Evolutionary conservation across 2,888 invertebrate species (phyloP).

Genomic region (Amphimallon solstitiale): DNA sequence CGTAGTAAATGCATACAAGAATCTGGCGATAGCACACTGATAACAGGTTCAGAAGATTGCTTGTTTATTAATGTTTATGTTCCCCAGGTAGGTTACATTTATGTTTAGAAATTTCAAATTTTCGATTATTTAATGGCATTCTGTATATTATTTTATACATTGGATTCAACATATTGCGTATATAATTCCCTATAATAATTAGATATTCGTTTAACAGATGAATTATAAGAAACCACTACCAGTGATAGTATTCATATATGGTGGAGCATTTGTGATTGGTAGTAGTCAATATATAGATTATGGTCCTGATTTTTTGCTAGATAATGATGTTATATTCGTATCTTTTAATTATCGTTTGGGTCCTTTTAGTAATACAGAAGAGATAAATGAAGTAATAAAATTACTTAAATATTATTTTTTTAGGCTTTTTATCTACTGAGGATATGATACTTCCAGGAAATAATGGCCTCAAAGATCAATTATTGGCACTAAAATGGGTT

Average conservation of each 20-base stretch:
- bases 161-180: background rate
- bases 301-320: background rate
- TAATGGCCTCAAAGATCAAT: slow-evolving; percentile 33
- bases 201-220: background rate
- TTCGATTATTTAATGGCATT: too few relatives aligned
- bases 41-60: background rate
- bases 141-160: too few relatives aligned
- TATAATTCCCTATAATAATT: background rate
- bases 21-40: background rate
- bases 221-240: background rate
- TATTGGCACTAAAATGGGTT: slow-evolving; percentile 34
- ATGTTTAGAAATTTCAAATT: too few relatives aligned
- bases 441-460: slow-evolving; percentile 32
- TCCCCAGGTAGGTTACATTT: background rate
- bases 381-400: too few relatives aligned
- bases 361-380: background rate
- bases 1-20: background rate
- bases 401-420: too few relatives aligned
- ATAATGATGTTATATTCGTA: background rate
- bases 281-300: background rate
- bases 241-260: background rate
- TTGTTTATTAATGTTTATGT: background rate
- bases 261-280: background rate
- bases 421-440: slow-evolving; percentile 31
- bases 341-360: background rate